phyloP scores from a whole-genome alignment of 2,113 vertebrate genomes.

The Piliocolobus tephrosceles region DNA sequence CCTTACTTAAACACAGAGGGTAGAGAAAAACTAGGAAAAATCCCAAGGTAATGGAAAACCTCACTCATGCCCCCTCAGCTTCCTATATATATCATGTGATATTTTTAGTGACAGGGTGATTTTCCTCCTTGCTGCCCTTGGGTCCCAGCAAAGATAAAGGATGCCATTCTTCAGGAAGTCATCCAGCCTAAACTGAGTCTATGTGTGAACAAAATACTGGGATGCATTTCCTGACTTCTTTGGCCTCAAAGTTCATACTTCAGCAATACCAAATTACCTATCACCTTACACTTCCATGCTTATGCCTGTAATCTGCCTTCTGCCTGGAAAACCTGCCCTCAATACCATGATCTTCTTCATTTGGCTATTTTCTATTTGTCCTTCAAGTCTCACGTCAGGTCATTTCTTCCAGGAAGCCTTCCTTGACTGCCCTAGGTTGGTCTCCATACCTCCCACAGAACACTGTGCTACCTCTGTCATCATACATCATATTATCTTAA shows the following conservation, averaged over 20 bases:
- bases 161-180: background rate
- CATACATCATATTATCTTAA: background rate
- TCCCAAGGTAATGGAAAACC: background rate
- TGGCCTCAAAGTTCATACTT: background rate
- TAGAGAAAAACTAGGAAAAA: background rate
- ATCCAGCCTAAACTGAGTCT: background rate
- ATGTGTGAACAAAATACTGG: background rate
- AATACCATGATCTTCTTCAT: background rate
- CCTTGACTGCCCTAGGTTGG: background rate
- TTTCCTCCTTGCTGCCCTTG: background rate
- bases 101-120: background rate
- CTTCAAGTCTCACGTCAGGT: conserved; percentile 10
- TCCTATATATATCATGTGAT: background rate
- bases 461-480: background rate
- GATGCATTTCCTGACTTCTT: background rate
- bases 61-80: background rate
- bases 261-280: background rate
- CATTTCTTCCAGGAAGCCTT: background rate
- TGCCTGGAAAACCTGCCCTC: background rate
- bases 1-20: background rate
- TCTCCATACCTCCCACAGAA: background rate
- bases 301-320: background rate
- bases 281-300: background rate
- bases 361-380: background rate
- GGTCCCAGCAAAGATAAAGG: background rate